Conservation (phyloP, 2,113 vertebrate genomes). For the Bujurquina vittata region DNA sequence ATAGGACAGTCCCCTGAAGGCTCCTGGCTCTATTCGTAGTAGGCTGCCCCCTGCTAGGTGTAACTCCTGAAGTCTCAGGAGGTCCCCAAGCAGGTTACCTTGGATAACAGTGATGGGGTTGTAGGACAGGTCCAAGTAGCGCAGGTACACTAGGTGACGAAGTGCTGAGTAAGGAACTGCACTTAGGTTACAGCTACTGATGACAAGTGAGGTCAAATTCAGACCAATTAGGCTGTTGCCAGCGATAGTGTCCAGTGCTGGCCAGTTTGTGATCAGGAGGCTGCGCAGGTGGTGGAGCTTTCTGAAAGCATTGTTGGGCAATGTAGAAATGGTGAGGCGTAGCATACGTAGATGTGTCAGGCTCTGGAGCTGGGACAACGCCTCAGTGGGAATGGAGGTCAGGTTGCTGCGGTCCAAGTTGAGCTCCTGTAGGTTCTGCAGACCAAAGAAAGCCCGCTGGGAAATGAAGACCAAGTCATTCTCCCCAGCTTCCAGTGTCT, state of each 20-base stretch:
- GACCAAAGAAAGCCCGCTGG: constrained; percentile 83
- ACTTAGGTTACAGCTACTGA: constrained; percentile 86
- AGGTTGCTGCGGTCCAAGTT: constrained; percentile 88
- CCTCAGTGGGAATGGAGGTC: constrained; percentile 83
- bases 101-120: constrained; percentile 87
- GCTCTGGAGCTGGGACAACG: constrained; percentile 83
- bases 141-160: constrained; percentile 83
- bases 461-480: constrained; percentile 89
- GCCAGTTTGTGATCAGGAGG: constrained; percentile 85
- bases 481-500: constrained; percentile 81
- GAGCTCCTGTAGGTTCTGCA: constrained; percentile 81
- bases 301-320: constrained; percentile 83
- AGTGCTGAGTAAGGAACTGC: constrained; percentile 84
- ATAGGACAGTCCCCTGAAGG: constrained; percentile 84
- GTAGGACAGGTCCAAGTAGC: constrained; percentile 86
- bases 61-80: constrained; percentile 86
- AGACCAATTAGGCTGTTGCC: constrained; percentile 84
- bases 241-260: constrained; percentile 78
- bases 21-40: constrained; percentile 81
- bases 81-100: constrained; percentile 76
- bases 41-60: constrained; percentile 84
- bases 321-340: constrained; percentile 78
- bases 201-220: constrained; percentile 86
- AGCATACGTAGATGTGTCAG: constrained; percentile 79
- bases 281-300: constrained; percentile 79